phyloP scores from a whole-genome alignment of 2,797 vertebrate genomes.

The Leptatherina wallacei region DNA sequence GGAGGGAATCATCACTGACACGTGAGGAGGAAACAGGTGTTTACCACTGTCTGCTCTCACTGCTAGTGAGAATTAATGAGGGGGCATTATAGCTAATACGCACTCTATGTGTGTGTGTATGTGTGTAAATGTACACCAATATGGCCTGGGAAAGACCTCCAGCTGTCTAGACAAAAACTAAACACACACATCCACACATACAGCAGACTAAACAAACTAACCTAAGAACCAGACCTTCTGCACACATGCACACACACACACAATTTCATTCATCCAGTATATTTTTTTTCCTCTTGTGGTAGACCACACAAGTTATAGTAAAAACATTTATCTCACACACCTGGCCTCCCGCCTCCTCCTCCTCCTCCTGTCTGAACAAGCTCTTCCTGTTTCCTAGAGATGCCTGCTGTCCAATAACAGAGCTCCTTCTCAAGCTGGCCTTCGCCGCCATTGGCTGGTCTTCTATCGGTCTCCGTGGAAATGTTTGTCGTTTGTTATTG shows the following conservation, averaged over 20 bases:
- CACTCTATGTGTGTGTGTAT: conserved; percentile 9
- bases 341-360: conserved; percentile 12
- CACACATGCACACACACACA: conserved; percentile 32
- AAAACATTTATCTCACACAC: conserved; percentile 33
- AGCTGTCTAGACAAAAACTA: conserved; percentile 71
- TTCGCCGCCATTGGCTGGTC: conserved; percentile 45
- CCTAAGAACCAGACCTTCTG: conserved; percentile 30
- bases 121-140: conserved; percentile 31
- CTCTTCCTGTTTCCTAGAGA: conserved; percentile 75
- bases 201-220: conserved; percentile 59
- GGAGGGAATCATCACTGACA: neutral
- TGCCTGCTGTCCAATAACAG: conserved; percentile 69
- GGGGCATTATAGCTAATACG: neutral
- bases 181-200: conserved; percentile 53
- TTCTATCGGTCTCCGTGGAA: conserved; percentile 39
- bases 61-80: neutral
- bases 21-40: neutral
- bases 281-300: conserved; percentile 12
- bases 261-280: conserved; percentile 32
- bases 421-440: conserved; percentile 50
- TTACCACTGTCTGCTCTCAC: neutral
- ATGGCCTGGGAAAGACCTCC: conserved; percentile 63
- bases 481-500: conserved; percentile 56
- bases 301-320: conserved; percentile 53
- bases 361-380: conserved; percentile 50